A percentile compares a stretch with the other conserved stretches of the same genome.
Conservation (phyloP, 2,113 vertebrate genomes). For the Nipponia nippon region DNA sequence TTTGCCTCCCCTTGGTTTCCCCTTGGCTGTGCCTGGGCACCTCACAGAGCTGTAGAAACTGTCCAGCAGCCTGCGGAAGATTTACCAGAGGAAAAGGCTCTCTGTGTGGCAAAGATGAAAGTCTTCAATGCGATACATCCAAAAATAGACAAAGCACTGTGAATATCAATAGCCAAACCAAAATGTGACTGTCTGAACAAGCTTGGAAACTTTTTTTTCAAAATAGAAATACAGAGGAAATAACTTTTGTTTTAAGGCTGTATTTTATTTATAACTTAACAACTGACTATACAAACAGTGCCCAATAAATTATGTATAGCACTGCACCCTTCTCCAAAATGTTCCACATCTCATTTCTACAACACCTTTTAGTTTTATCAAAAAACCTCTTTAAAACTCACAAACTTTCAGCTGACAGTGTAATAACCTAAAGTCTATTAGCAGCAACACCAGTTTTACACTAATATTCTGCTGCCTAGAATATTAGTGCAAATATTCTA, state of each 20-base stretch:
- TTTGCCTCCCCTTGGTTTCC: not conserved
- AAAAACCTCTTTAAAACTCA: not conserved
- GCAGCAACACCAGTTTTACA: not conserved
- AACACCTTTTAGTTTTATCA: not conserved
- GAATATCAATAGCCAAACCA: conserved; percentile 23
- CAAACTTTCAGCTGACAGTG: not conserved
- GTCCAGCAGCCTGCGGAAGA: not conserved
- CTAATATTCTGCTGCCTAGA: not conserved
- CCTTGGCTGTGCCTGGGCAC: not conserved
- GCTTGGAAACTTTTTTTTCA: not conserved
- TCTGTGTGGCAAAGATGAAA: not conserved
- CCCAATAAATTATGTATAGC: conserved; percentile 34
- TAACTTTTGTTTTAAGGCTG: conserved; percentile 1
- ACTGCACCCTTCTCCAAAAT: not conserved
- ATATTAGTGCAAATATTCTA: not conserved
- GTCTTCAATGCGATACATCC: not conserved
- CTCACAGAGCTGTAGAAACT: not conserved
- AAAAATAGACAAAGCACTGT: not conserved
- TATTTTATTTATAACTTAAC: conserved; percentile 45
- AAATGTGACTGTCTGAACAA: conserved; percentile 13
- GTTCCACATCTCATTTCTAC: not conserved
- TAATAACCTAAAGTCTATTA: not conserved
- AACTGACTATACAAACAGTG: conserved; percentile 13
- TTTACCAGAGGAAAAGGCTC: not conserved
- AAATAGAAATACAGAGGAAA: conserved; percentile 8